Evolutionary conservation across 2,797 vertebrate genomes (phyloP).

Genomic region (Pangasius mekongensis): DNA sequence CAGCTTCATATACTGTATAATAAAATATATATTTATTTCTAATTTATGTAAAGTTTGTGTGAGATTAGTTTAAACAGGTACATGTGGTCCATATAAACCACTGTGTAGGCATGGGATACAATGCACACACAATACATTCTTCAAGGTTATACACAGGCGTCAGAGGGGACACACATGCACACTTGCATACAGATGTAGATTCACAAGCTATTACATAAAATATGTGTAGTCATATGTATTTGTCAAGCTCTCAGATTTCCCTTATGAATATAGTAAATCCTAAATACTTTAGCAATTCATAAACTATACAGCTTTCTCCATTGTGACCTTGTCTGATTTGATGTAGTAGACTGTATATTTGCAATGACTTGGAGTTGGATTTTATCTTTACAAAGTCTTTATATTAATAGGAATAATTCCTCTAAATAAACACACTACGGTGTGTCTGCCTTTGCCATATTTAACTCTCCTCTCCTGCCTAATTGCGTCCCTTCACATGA

Average conservation of each 20-base stretch:
- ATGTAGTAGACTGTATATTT: conserved; percentile 6
- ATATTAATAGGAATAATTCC: not conserved
- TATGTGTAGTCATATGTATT: not conserved
- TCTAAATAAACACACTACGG: not conserved
- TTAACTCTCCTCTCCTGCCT: not conserved
- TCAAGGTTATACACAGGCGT: conserved; percentile 25
- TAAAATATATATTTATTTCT: too few species aligned
- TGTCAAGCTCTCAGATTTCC: conserved; percentile 3
- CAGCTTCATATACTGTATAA: not conserved
- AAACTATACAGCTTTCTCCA: conserved; percentile 15
- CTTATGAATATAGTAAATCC: not conserved
- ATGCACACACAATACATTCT: not conserved
- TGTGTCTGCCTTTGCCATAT: not conserved
- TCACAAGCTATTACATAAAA: conserved; percentile 4
- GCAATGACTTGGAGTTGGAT: not conserved
- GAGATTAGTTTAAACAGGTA: not conserved
- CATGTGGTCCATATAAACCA: not conserved
- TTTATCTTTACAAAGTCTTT: not conserved
- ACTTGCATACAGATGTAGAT: not conserved
- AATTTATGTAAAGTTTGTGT: not conserved
- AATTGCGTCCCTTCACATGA: conserved; percentile 4
- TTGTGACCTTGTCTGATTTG: conserved; percentile 53
- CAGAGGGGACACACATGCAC: conserved; percentile 25
- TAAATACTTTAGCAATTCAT: not conserved
- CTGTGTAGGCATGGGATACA: not conserved